Evolutionary conservation across 2,888 invertebrate genomes (phyloP).

Genomic region (Crioceris asparagi): DNA sequence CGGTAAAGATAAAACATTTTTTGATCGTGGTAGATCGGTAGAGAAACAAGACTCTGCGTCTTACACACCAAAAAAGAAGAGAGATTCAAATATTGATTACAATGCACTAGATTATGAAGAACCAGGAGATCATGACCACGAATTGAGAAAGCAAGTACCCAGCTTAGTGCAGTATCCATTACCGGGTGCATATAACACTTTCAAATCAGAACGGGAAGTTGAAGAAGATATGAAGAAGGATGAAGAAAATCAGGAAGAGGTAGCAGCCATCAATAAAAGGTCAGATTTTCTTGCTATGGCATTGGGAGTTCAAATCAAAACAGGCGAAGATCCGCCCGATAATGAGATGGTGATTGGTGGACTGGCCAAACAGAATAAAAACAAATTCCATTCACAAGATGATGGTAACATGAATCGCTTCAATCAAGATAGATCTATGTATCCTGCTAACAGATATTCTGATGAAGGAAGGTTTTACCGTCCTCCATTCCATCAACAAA

Average conservation of each 20-base stretch:
- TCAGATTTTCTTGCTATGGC: slow-evolving; percentile 47
- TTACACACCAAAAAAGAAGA: slow-evolving; percentile 16
- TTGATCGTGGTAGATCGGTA: not conserved
- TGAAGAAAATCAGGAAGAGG: slow-evolving; percentile 15
- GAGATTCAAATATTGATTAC: slow-evolving; percentile 49
- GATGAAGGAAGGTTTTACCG: not conserved
- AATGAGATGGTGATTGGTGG: slow-evolving; percentile 31
- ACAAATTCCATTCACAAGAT: slow-evolving; percentile 12
- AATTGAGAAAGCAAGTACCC: slow-evolving; percentile 29
- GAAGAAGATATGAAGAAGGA: slow-evolving; percentile 12
- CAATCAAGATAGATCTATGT: too few species aligned
- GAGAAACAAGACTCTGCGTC: slow-evolving; percentile 9
- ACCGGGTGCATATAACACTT: slow-evolving; percentile 24
- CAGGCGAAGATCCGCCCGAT: slow-evolving; percentile 32
- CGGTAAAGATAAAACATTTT: slow-evolving; percentile 4
- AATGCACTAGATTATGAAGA: slow-evolving; percentile 63
- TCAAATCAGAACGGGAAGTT: slow-evolving; percentile 18
- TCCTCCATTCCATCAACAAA: too few species aligned
- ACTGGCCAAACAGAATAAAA: slow-evolving; percentile 26
- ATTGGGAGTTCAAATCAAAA: slow-evolving; percentile 37
- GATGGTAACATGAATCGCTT: not conserved
- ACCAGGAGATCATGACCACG: slow-evolving; percentile 32
- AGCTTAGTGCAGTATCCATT: slow-evolving; percentile 38
- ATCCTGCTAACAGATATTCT: too few species aligned
- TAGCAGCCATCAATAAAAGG: slow-evolving; percentile 27